Percentiles rank a stretch among this genome's conserved stretches.
Conservation (phyloP, 2,888 invertebrate genomes). For the Macroteleia sp. region DNA sequence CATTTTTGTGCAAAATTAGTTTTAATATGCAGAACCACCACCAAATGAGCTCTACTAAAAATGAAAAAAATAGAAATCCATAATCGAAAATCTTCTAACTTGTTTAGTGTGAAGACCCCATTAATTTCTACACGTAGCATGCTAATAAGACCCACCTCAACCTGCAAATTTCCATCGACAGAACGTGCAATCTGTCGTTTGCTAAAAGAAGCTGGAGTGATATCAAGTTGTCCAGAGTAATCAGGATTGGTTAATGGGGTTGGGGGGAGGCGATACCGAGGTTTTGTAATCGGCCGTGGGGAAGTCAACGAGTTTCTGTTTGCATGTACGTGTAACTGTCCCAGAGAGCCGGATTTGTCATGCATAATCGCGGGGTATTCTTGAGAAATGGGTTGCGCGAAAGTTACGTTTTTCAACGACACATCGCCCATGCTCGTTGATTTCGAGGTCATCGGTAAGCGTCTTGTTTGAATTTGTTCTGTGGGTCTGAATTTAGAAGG, state of each 20-base stretch:
- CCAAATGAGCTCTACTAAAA: too few relatives aligned
- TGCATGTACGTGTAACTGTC: constrained; percentile 23
- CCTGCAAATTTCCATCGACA: constrained; percentile 78
- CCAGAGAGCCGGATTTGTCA: constrained; percentile 46
- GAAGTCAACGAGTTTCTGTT: constrained; percentile 9
- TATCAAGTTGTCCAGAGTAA: constrained; percentile 70
- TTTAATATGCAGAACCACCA: too few relatives aligned
- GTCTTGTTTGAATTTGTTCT: constrained; percentile 76
- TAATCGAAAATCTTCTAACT: too few relatives aligned
- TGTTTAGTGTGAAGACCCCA: constrained; percentile 12
- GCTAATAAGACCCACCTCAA: constrained; percentile 80
- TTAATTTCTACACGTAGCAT: constrained; percentile 24
- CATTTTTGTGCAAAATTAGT: too few relatives aligned
- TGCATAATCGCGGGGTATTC: constrained; percentile 53
- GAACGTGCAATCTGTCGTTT: constrained; percentile 83
- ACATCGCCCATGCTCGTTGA: constrained; percentile 50
- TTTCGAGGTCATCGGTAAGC: constrained; percentile 63
- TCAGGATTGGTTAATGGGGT: constrained; percentile 80
- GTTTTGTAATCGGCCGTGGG: constrained; percentile 61
- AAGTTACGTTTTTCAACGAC: constrained; percentile 56
- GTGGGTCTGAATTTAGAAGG: constrained; percentile 71
- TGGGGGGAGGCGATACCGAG: constrained; percentile 79
- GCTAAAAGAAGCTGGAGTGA: constrained; percentile 73
- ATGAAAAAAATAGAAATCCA: background rate
- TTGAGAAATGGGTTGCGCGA: constrained; percentile 46